A percentile compares a stretch with the other conserved stretches of the same genome.
Conservation (phyloP, 2,113 vertebrate species). For the Crotalus tigris region DNA sequence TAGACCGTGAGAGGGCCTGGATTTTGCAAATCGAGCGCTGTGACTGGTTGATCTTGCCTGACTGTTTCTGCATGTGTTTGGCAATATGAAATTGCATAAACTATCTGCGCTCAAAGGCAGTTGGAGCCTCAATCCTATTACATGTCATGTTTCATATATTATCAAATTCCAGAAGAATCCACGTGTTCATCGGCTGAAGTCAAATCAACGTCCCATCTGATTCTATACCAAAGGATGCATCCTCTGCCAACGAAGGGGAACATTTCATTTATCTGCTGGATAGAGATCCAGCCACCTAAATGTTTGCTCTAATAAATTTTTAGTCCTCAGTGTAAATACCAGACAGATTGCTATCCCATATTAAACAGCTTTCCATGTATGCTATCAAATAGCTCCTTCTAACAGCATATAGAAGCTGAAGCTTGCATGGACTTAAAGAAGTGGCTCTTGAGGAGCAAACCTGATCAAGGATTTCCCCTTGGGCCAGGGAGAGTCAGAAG, state of each 20-base stretch:
- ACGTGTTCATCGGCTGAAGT: neutral
- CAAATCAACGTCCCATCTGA: neutral
- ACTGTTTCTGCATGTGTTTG: neutral
- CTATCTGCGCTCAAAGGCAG: neutral
- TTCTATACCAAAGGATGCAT: neutral
- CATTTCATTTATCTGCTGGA: neutral
- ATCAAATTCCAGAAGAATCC: neutral
- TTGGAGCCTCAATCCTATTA: neutral
- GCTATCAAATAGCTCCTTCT: neutral
- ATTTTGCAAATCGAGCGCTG: neutral
- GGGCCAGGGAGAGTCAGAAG: neutral
- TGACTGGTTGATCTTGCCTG: neutral
- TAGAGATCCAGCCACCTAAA: neutral
- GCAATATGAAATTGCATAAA: neutral
- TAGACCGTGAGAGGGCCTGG: neutral
- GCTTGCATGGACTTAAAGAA: neutral
- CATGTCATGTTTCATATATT: neutral
- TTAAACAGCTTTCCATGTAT: neutral
- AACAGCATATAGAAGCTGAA: neutral
- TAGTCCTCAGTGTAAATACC: neutral
- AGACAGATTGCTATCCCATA: neutral
- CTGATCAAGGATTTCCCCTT: neutral
- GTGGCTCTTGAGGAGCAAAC: neutral
- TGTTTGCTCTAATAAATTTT: neutral
- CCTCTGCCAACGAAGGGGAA: neutral